Base-by-base conservation (phyloP, 1,140 invertebrate species). In the Hermatobates lingyangjiaoensis region DNA sequence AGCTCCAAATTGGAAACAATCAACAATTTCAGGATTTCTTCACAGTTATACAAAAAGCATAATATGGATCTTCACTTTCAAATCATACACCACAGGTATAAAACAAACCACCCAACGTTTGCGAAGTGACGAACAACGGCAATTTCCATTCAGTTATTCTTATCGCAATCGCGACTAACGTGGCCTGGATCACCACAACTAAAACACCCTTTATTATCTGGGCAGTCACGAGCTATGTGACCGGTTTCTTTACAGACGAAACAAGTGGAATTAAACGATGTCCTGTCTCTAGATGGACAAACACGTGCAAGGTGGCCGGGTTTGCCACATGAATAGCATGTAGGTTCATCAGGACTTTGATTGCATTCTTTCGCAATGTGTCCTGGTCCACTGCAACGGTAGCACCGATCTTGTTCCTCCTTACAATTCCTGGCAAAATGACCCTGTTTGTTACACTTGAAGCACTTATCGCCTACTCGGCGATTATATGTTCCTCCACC, bases 381-480 rank as follows among this genome's bases (percentile, higher is more conserved):
- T 54, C 86, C 87, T 60, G 81, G 79, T 50, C 79, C 78, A 63
- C 78, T 81, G 71, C 82, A 85, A 57, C 84, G 80, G 66, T 89
- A 89, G 71, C 85, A 90, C 57, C 82, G 74, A 63, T 87, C 67
- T 52, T 64, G 79, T 60, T 83, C 81, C 65, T 88, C 84, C 64
- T 85, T 85, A 73, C 88, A 93, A 59, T 91, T 86, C 56, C 88
- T 78, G 57, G 88, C 88, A 66, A 91, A 91, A 68, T 93, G 88
- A 40, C 89, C 90, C 63, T 81, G 80, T 66, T 85, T 76, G 70
- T 93, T 93, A 71, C 90, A 96, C 71, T 91, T 93, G 77, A 87
- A 93, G 71, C 90, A 94, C 71, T 87, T 87, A 59, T 85, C 82
- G 51, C 68, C 71, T 40, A 76, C 73, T 54, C 75, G 76, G 48